A percentile compares a stretch with the other conserved stretches of the same genome.
Conservation (phyloP, 2,113 vertebrate species). For the Dermatemys mawii region DNA sequence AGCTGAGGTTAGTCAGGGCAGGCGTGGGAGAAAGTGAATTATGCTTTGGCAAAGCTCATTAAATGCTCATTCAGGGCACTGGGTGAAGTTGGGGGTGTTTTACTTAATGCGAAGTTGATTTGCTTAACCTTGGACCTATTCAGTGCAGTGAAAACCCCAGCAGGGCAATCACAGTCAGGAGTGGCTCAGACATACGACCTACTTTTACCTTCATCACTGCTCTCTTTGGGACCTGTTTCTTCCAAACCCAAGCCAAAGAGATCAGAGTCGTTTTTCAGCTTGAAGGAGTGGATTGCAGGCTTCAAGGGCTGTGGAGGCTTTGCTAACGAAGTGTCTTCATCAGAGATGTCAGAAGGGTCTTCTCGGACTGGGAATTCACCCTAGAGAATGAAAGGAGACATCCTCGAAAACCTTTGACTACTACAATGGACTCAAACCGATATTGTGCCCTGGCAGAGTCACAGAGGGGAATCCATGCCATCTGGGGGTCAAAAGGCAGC, state of each 20-base stretch:
- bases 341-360: conserved; percentile 89
- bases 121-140: not conserved
- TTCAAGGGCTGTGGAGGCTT: conserved; percentile 73
- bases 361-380: conserved; percentile 85
- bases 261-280: conserved; percentile 83
- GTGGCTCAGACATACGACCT: not conserved
- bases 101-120: conserved; percentile 1
- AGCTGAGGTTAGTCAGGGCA: not conserved
- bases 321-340: conserved; percentile 80
- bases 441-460: not conserved
- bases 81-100: conserved; percentile 1
- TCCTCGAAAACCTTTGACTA: not conserved
- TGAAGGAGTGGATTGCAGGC: conserved; percentile 81
- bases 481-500: not conserved
- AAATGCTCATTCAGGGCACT: not conserved
- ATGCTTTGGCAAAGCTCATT: not conserved
- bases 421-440: not conserved
- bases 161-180: not conserved
- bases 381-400: conserved; percentile 68
- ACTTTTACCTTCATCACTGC: conserved; percentile 88
- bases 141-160: not conserved
- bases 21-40: not conserved
- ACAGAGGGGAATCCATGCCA: not conserved
- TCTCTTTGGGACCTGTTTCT: conserved; percentile 80
- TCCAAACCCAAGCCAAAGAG: conserved; percentile 92